These are phyloP conservation scores for Oophaga sylvatica DNA, from an alignment of 2,797 vertebrate genomes.

Conservation along the genomic window DNA sequence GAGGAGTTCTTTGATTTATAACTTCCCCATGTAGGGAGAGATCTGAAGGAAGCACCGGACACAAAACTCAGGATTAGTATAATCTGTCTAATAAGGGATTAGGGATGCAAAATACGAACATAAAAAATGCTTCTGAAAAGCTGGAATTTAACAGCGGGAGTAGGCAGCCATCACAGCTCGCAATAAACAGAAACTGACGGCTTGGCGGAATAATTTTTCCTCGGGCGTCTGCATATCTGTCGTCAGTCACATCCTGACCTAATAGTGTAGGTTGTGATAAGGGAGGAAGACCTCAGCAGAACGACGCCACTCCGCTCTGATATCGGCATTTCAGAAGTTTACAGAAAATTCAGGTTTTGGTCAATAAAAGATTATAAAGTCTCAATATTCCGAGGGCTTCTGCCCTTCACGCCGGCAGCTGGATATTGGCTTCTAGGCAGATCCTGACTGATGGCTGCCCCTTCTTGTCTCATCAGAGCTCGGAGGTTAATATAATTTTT, in stretches of 20 bases:
- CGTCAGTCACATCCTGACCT: neutral
- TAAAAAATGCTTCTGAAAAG: constrained; percentile 13
- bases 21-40: neutral
- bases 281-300: neutral
- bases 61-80: constrained; percentile 10
- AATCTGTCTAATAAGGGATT: constrained; percentile 33
- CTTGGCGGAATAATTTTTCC: neutral
- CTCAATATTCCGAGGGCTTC: too few species aligned
- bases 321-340: too few species aligned
- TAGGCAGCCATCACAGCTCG: neutral
- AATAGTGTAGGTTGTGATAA: neutral
- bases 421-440: too few species aligned
- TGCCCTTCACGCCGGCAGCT: too few species aligned
- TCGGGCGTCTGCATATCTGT: constrained; percentile 3
- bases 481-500: too few species aligned
- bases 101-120: neutral
- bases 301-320: neutral
- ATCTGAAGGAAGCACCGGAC: neutral
- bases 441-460: too few species aligned
- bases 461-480: too few species aligned
- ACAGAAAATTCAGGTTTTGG: too few species aligned
- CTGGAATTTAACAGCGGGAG: constrained; percentile 15
- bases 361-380: too few species aligned
- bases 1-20: neutral
- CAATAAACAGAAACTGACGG: neutral